These are phyloP conservation scores for Colletes collaris DNA, from an alignment of 2,888 invertebrate genomes.

Conservation along the genomic window DNA sequence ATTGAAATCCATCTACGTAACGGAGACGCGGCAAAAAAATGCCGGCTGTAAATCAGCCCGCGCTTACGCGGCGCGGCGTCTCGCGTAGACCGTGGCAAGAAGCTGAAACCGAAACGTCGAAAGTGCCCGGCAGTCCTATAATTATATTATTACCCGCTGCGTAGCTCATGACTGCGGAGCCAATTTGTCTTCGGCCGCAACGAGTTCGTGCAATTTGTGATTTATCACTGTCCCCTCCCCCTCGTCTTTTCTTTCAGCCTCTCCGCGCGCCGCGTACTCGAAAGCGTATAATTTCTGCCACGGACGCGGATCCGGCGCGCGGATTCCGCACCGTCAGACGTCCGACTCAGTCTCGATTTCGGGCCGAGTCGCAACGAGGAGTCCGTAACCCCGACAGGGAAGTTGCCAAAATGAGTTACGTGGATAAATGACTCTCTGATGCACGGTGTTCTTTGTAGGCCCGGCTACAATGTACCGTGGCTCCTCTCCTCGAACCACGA, in stretches of 20 bases:
- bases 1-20: conserved; percentile 59
- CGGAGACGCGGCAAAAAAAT: conserved; percentile 36
- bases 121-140: conserved; percentile 76
- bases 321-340: conserved; percentile 17
- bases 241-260: conserved; percentile 54
- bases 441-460: neutral
- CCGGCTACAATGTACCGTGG: neutral
- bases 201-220: conserved; percentile 79
- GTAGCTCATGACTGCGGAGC: conserved; percentile 76
- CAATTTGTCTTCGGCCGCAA: conserved; percentile 79
- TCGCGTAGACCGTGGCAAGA: conserved; percentile 57
- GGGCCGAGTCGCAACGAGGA: conserved; percentile 9
- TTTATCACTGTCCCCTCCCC: conserved; percentile 75
- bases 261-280: conserved; percentile 28
- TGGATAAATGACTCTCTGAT: conserved; percentile 43
- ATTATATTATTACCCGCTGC: conserved; percentile 81
- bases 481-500: neutral
- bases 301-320: conserved; percentile 40
- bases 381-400: conserved; percentile 21
- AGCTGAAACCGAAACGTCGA: conserved; percentile 74
- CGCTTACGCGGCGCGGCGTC: conserved; percentile 37
- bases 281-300: conserved; percentile 69
- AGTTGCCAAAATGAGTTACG: conserved; percentile 49
- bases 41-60: conserved; percentile 59
- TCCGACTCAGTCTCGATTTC: conserved; percentile 13